Percentiles rank a stretch among this genome's conserved stretches.
phyloP scores from a whole-genome alignment of 2,113 vertebrate genomes.

The Otus sunia region DNA sequence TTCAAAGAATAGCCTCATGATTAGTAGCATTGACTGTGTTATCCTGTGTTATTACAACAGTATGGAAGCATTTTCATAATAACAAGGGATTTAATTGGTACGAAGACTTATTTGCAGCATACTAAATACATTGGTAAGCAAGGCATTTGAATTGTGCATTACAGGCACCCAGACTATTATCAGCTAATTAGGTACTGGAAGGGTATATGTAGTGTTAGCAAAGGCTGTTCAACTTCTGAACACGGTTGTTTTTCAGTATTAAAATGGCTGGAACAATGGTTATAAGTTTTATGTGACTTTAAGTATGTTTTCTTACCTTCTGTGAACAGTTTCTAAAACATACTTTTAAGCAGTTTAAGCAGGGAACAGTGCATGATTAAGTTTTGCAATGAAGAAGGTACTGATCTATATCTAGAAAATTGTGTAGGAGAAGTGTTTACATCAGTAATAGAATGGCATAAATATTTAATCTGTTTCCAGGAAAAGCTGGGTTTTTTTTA shows the following conservation, averaged over 20 bases:
- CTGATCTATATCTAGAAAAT: not conserved
- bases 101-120: constrained; percentile 68
- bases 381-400: not conserved
- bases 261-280: constrained; percentile 22
- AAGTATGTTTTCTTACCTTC: constrained; percentile 34
- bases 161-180: constrained; percentile 40
- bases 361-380: not conserved
- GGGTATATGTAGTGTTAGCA: constrained; percentile 13
- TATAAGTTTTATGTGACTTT: constrained; percentile 18
- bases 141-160: constrained; percentile 46
- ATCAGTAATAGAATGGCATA: not conserved
- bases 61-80: constrained; percentile 65
- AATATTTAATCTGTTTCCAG: constrained; percentile 25
- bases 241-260: constrained; percentile 25
- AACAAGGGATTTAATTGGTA: constrained; percentile 68
- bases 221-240: constrained; percentile 17
- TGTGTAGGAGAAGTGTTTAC: not conserved
- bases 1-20: constrained; percentile 60
- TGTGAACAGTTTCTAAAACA: not conserved
- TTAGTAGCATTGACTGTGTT: constrained; percentile 59
- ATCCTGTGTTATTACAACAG: constrained; percentile 67
- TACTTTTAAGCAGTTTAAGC: not conserved
- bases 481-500: not conserved
- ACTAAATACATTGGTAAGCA: constrained; percentile 53
- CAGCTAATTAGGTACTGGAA: constrained; percentile 65